Evolutionary conservation across 1,140 invertebrate genomes (phyloP), one percentile per base, ranked within the genome.

Genomic region (Diorhabda carinulata): DNA sequence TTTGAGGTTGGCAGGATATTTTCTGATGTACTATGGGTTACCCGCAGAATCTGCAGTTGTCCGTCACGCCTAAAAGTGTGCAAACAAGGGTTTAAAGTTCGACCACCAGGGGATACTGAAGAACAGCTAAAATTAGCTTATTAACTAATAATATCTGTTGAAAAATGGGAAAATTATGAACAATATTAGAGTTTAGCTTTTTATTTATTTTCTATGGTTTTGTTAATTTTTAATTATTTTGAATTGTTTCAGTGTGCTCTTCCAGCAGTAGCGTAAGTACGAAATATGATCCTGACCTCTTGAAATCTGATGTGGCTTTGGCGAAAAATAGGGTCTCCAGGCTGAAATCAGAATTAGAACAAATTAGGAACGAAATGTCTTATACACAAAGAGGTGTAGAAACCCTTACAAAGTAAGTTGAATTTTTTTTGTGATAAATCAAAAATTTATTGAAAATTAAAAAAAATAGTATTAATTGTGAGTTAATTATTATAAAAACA

Each of bases 311-410:
- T 82, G 92, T 98, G 43, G 90, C 91, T 42, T 85, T 94, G 75
- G 95, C 96, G 2, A 89, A 91, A 76, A 93, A 92, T 73, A 84
- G 96, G 64, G 95, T 98, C 2, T 91, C 93, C 40, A 87, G 94
- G 73, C 84, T 98, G 9, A 92, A 94, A 79, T 89, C 91, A 75
- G 96, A 98, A 84, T 82, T 98, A 74, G 90, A 94, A 77, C 94
- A 97, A 79, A 96, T 96, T 70, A 86, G 91, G 75, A 91, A 93
- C 7, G 96, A 98, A 82, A 94, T 98, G 84, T 90, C 90, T 52
- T 92, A 93, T 77, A 96, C 95, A 61, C 91, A 97, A 77, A 88
- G 93, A 66, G 96, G 96, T 69, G 91, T 98, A 52, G 92, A 97
- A 78, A 97, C 95, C 0, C 84, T 98, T 56, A 87, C 92, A 64